Evolutionary conservation across 2,797 vertebrate genomes (phyloP).

Genomic region (Gobionotothen gibberifrons): DNA sequence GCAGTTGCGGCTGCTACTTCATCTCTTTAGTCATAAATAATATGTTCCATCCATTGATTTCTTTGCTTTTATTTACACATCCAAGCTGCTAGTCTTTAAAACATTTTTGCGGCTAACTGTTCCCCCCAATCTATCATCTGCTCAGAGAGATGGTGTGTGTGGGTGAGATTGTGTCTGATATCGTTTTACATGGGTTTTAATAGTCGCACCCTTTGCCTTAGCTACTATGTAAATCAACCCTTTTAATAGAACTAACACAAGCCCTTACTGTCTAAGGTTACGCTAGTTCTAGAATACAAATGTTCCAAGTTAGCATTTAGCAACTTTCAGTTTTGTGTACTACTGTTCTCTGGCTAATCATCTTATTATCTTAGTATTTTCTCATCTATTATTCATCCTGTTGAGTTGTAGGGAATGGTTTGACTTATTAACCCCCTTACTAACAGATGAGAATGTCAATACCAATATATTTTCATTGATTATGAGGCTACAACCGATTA

Average conservation of each 20-base stretch:
- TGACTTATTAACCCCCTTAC: not conserved
- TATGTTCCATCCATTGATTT: too few species aligned
- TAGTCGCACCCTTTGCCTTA: conserved; percentile 23
- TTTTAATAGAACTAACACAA: conserved; percentile 37
- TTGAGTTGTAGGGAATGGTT: not conserved
- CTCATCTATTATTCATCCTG: not conserved
- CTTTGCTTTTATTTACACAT: not conserved
- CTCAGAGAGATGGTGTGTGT: conserved; percentile 12
- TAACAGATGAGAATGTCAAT: not conserved
- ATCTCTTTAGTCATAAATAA: not conserved
- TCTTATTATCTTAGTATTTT: not conserved
- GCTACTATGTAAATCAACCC: conserved; percentile 46
- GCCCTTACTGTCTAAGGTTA: conserved; percentile 24
- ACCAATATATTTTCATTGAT: too few species aligned
- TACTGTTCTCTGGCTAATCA: not conserved
- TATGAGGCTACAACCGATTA: not conserved
- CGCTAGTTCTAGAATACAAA: conserved; percentile 3
- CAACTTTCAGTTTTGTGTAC: not conserved
- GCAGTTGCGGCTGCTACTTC: not conserved
- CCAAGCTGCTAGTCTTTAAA: not conserved
- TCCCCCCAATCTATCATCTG: not conserved
- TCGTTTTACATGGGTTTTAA: conserved; percentile 19
- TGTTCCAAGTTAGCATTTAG: not conserved
- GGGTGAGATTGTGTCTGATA: conserved; percentile 21
- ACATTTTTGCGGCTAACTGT: not conserved